These are phyloP conservation scores for Oreochromis tanganicae DNA, from an alignment of 2,113 vertebrate genomes.

Conservation along the genomic window DNA sequence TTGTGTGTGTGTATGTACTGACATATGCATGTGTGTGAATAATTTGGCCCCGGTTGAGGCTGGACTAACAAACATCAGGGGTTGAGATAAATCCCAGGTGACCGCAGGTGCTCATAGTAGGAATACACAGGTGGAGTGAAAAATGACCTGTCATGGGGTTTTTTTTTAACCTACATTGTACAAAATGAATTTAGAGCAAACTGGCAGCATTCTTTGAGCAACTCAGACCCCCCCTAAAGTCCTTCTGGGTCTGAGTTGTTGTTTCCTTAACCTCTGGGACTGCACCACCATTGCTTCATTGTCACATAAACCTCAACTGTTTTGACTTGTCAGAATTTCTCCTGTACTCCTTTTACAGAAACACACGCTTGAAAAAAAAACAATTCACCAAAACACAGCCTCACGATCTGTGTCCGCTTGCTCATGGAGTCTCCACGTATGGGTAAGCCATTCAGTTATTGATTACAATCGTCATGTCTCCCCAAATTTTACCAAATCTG, in stretches of 20 bases:
- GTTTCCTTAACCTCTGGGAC: not conserved
- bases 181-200: not conserved
- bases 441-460: not conserved
- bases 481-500: not conserved
- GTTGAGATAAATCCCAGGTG: slow-evolving; percentile 20
- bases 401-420: not conserved
- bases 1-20: not conserved
- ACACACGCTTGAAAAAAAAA: not conserved
- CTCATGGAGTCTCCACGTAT: not conserved
- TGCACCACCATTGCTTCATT: not conserved
- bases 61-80: not conserved
- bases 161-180: not conserved
- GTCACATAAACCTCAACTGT: not conserved
- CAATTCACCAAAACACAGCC: not conserved
- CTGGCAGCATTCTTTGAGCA: not conserved
- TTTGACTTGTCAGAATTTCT: slow-evolving; percentile 33
- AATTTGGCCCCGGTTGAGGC: not conserved
- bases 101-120: not conserved
- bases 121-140: not conserved
- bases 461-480: not conserved
- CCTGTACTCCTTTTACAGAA: not conserved
- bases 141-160: not conserved
- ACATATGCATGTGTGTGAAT: not conserved
- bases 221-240: not conserved
- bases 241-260: not conserved